Evolutionary conservation across 1,140 invertebrate species (phyloP).

Genomic region (Eumeta japonica): DNA sequence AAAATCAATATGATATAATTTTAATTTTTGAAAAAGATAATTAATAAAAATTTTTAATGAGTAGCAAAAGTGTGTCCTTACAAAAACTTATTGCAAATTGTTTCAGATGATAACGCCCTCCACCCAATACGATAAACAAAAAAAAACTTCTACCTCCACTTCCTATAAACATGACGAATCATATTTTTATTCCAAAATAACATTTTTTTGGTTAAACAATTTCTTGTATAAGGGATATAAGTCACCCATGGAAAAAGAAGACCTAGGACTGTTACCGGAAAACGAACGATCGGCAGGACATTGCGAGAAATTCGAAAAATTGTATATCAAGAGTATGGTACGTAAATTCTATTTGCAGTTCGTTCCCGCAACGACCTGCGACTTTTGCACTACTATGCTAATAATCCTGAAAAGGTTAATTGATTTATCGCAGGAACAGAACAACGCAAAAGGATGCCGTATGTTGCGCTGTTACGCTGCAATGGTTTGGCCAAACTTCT

Average conservation of each 20-base stretch:
- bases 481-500: conserved; percentile 71
- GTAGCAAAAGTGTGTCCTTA: too few species aligned
- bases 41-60: too few species aligned
- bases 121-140: too few species aligned
- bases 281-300: conserved; percentile 59
- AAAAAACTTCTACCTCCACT: too few species aligned
- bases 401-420: too few species aligned
- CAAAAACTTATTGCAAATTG: too few species aligned
- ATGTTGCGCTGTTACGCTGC: conserved; percentile 68
- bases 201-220: conserved; percentile 76
- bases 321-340: conserved; percentile 56
- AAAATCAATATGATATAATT: too few species aligned
- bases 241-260: conserved; percentile 64
- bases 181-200: conserved; percentile 69
- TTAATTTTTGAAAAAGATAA: too few species aligned
- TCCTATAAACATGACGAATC: conserved; percentile 61
- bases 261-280: conserved; percentile 70
- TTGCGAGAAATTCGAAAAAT: conserved; percentile 56
- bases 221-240: conserved; percentile 68
- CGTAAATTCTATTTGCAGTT: conserved; percentile 6
- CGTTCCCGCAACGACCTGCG: not conserved
- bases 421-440: too few species aligned
- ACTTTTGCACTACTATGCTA: not conserved
- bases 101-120: too few species aligned
- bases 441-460: conserved; percentile 8